Percentiles rank a stretch among this genome's conserved stretches.
Evolutionary conservation across 2,113 vertebrate species (phyloP).

Genomic region (Nematolebias whitei): DNA sequence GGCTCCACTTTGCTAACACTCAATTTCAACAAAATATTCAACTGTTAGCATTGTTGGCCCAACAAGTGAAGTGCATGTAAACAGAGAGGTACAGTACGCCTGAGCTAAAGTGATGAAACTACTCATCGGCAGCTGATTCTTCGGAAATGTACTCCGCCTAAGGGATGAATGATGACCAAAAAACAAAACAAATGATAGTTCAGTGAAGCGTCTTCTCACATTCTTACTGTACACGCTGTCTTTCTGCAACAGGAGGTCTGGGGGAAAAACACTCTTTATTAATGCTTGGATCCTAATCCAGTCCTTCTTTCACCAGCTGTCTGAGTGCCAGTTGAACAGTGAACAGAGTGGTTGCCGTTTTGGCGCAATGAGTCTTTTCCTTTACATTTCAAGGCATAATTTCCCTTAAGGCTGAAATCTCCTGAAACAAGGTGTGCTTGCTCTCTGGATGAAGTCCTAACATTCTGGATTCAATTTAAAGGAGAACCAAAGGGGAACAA

Average conservation of each 20-base stretch:
- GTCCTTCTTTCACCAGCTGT: slow-evolving; percentile 47
- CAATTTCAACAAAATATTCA: slow-evolving; percentile 35
- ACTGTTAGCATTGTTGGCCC: slow-evolving; percentile 22
- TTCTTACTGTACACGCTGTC: slow-evolving; percentile 44
- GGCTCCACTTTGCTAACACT: slow-evolving; percentile 41
- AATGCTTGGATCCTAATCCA: slow-evolving; percentile 45
- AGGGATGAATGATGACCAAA: slow-evolving; percentile 30
- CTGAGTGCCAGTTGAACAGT: slow-evolving; percentile 45
- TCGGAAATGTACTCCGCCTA: slow-evolving; percentile 7
- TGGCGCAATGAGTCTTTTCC: slow-evolving; percentile 56
- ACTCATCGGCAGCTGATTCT: slow-evolving; percentile 11
- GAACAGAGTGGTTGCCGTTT: slow-evolving; percentile 61
- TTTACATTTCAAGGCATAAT: slow-evolving; percentile 53
- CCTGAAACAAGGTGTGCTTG: slow-evolving; percentile 59
- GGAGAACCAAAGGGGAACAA: slow-evolving; percentile 8
- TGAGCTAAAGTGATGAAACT: slow-evolving; percentile 7
- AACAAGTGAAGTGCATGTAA: slow-evolving; percentile 5
- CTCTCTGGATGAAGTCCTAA: slow-evolving; percentile 11
- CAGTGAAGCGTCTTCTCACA: slow-evolving; percentile 34
- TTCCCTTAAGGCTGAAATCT: slow-evolving; percentile 40
- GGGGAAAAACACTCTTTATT: slow-evolving; percentile 48
- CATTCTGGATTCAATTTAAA: slow-evolving; percentile 46
- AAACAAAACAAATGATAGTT: slow-evolving; percentile 10
- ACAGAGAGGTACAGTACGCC: slow-evolving; percentile 10
- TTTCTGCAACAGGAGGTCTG: slow-evolving; percentile 52